Base-by-base conservation (phyloP, 2,888 invertebrate species). In the Agrilus cyanescens region DNA sequence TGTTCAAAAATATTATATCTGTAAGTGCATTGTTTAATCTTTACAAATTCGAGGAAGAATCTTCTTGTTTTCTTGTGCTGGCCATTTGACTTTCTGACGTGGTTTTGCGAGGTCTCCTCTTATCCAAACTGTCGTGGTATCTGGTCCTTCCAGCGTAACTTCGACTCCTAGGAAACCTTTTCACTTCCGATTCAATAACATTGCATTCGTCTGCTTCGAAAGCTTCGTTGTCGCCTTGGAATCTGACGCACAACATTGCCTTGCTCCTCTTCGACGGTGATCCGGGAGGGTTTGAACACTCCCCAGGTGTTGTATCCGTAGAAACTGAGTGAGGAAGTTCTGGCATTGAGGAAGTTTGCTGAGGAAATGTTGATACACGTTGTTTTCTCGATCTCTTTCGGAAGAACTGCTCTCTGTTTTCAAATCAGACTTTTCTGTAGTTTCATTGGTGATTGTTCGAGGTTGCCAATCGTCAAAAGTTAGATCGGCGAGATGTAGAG, bases 341-440 rank as follows among this genome's bases (percentile, higher is more conserved):
- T 2, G 79, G 80, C 73, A 80, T 74, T 12, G 79, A 80, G 7
- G 77, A 72, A 2, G 74, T 73, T 50, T 73, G 73, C 30, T 65
- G 63, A 39, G 69, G 66, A 32, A 63, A 37, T 7, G 38, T 47
- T 48, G 54, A 46, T 49, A 53, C 38, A 41, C 44, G 37, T 47
- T 47, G 20, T 53, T 56, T 43, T 58, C 56, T 33, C 53, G 58
- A 38, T 60, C 58, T 50, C 53, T 58, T 50, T 54, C 57, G 8
- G 49, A 49, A 3, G 49, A 49, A 33, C 47, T 54, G 35, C 54
- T 54, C 43, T 57, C 57, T 4, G 50, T 43, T 48, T 54, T 52
- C 35, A 53, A 53, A 6, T 47, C 47, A 7, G 68, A 63, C n/a
- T 67, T 57, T 7, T 62, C 52, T 37, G 61, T 60, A 44, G 43